These are phyloP conservation scores for Pluvialis apricaria DNA, from an alignment of 2,113 vertebrate species.

Conservation along the genomic window DNA sequence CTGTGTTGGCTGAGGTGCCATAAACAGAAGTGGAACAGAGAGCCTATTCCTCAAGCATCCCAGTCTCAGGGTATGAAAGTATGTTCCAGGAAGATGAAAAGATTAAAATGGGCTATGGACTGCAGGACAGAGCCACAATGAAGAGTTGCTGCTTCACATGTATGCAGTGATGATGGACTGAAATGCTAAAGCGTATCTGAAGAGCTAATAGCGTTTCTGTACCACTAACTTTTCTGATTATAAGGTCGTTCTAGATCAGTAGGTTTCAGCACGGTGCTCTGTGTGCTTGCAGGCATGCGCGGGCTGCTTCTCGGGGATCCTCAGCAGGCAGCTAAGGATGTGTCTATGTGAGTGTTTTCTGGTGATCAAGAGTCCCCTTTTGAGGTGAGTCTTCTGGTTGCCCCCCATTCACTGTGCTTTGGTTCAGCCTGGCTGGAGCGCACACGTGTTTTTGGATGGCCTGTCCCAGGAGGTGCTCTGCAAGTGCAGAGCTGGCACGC, in stretches of 20 bases:
- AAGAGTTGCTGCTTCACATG: background rate
- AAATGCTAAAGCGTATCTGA: background rate
- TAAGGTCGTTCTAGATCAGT: background rate
- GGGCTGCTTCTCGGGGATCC: background rate
- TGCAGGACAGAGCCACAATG: background rate
- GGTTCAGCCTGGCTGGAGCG: background rate
- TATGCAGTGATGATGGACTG: background rate
- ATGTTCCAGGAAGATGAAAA: background rate
- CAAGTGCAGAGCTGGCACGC: background rate
- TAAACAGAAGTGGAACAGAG: background rate
- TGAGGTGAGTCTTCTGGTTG: background rate
- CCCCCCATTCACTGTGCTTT: background rate
- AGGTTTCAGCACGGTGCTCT: background rate
- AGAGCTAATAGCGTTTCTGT: background rate
- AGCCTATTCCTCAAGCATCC: background rate
- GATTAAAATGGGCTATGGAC: background rate
- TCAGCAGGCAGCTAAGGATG: background rate
- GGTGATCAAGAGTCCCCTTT: background rate
- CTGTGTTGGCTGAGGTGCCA: background rate
- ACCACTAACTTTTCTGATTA: background rate
- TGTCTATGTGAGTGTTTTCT: background rate
- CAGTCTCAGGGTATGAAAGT: background rate
- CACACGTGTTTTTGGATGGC: background rate
- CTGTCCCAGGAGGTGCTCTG: background rate
- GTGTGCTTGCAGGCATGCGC: fast-evolving